Evolutionary conservation across 2,113 vertebrate species (phyloP).

Genomic region (Phyllostomus hastatus): DNA sequence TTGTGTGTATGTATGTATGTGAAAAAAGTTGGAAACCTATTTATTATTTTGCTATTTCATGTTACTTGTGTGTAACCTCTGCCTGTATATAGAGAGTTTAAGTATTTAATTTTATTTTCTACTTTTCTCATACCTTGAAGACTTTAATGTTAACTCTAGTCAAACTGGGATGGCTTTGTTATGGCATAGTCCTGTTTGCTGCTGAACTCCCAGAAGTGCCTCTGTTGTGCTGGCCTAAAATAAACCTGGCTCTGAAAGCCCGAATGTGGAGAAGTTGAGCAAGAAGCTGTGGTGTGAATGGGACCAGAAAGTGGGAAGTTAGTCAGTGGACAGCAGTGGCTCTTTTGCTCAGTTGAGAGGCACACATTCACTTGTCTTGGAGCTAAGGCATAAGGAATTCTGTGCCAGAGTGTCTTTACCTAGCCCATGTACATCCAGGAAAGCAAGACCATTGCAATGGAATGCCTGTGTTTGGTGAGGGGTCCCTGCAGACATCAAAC

Average conservation of each 20-base stretch:
- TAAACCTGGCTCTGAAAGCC: not conserved
- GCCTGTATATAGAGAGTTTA: not conserved
- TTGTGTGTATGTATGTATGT: not conserved
- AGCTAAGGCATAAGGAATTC: not conserved
- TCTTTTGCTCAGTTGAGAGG: not conserved
- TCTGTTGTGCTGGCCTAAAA: not conserved
- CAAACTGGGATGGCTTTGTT: slow-evolving; percentile 9
- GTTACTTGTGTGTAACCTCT: not conserved
- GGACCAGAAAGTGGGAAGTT: not conserved
- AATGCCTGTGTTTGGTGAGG: not conserved
- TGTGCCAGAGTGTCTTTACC: not conserved
- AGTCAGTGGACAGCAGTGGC: not conserved
- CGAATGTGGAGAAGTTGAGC: not conserved
- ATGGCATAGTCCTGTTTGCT: not conserved
- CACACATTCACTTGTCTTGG: not conserved
- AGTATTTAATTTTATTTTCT: slow-evolving; percentile 17
- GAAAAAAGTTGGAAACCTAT: not conserved
- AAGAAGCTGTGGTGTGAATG: not conserved
- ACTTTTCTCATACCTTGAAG: not conserved
- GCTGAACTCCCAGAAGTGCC: slow-evolving; percentile 36
- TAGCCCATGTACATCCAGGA: not conserved
- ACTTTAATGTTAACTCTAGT: slow-evolving; percentile 29
- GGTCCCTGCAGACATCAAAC: not conserved
- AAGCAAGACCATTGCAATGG: not conserved
- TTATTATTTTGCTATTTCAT: slow-evolving; percentile 54